These are phyloP conservation scores for Agapetus fuscipes DNA, from an alignment of 2,888 invertebrate genomes.

Conservation along the genomic window DNA sequence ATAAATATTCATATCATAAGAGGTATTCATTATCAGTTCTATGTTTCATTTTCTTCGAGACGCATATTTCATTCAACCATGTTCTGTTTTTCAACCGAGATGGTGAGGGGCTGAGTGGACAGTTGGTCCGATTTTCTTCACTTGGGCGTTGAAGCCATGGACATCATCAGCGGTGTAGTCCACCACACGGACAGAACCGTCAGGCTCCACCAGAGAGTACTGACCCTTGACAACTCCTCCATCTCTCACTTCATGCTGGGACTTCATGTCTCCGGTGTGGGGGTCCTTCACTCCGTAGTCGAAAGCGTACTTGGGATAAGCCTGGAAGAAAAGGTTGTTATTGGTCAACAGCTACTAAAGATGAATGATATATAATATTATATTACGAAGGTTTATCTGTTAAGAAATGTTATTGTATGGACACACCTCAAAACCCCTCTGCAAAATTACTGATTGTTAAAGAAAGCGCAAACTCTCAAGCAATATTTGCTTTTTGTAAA, in stretches of 20 bases:
- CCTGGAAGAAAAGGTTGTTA: conserved; percentile 2
- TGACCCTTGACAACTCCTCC: conserved; percentile 23
- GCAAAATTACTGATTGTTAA: no score
- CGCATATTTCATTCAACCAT: no score
- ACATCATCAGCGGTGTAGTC: conserved; percentile 19
- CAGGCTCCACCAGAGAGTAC: conserved; percentile 21
- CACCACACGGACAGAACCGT: conserved; percentile 19
- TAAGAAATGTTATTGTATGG: no score
- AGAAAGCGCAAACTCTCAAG: neutral
- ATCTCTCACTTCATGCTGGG: conserved; percentile 29
- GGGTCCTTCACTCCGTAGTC: conserved; percentile 31
- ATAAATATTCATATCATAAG: no score
- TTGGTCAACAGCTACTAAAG: neutral
- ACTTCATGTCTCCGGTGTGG: conserved; percentile 31
- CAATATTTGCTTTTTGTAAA: neutral
- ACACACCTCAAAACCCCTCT: no score
- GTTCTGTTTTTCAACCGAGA: neutral
- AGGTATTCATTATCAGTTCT: no score
- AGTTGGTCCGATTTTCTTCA: conserved; percentile 19
- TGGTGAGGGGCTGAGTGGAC: conserved; percentile 12
- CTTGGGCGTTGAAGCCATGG: conserved; percentile 18
- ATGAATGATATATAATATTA: no score
- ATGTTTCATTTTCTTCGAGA: no score
- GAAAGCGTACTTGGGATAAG: conserved; percentile 27
- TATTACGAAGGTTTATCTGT: no score